A percentile compares a stretch with the other conserved stretches of the same genome.
Conservation (phyloP, 2,113 vertebrate species). For the Uria aalge region DNA sequence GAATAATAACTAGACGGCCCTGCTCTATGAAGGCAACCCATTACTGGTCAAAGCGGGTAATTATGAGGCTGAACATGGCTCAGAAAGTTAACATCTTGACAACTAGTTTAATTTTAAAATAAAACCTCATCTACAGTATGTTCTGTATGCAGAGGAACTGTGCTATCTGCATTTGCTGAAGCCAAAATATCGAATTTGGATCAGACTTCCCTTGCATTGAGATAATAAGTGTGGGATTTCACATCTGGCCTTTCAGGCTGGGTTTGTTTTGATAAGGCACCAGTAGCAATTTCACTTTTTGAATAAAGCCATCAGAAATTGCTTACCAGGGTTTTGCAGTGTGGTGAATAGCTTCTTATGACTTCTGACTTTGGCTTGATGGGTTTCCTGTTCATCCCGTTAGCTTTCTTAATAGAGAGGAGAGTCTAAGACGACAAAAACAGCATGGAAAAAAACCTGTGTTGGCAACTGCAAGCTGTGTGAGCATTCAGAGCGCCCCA, state of each 20-base stretch:
- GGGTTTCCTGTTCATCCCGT: conserved; percentile 48
- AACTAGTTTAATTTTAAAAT: neutral
- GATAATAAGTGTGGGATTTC: neutral
- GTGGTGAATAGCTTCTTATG: conserved; percentile 43
- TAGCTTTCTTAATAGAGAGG: conserved; percentile 37
- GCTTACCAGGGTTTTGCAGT: conserved; percentile 21
- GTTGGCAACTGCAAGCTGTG: conserved; percentile 20
- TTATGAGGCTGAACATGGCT: neutral
- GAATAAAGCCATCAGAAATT: conserved; percentile 26
- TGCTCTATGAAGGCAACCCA: accelerated
- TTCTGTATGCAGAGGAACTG: neutral
- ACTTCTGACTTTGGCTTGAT: conserved; percentile 21
- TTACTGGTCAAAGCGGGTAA: neutral
- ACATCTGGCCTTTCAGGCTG: conserved; percentile 24
- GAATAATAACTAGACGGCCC: neutral
- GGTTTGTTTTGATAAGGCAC: conserved; percentile 22
- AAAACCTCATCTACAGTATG: neutral
- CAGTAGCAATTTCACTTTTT: conserved; percentile 9
- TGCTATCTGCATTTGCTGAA: neutral
- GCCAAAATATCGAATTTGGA: neutral
- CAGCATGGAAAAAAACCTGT: neutral
- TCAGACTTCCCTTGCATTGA: neutral
- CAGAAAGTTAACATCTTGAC: neutral
- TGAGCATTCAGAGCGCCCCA: conserved; percentile 17
- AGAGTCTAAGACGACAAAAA: conserved; percentile 1